A percentile compares a stretch with the other conserved stretches of the same genome.
Evolutionary conservation across 2,888 invertebrate genomes (phyloP).

Genomic region (Hermaeophaga mercurialis): DNA sequence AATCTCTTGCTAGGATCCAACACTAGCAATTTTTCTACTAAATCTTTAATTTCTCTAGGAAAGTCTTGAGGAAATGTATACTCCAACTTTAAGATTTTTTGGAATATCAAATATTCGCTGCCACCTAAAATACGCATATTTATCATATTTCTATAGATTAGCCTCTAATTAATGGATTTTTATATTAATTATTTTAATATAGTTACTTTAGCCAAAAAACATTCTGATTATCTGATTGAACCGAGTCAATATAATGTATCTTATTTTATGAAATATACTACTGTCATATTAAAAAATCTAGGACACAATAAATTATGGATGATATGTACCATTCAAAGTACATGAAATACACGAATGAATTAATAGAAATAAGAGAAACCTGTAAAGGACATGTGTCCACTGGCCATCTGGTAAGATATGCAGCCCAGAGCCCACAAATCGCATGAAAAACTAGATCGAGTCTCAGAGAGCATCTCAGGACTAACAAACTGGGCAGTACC

Average conservation of each 20-base stretch:
- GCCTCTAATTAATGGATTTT: too few species aligned
- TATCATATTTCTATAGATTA: too few species aligned
- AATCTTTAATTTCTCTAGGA: constrained; percentile 80
- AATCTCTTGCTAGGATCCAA: constrained; percentile 80
- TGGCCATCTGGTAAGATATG: constrained; percentile 95
- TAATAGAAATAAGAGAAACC: too few species aligned
- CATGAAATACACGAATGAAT: too few species aligned
- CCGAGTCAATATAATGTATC: too few species aligned
- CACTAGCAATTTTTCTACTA: constrained; percentile 85
- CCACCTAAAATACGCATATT: constrained; percentile 69
- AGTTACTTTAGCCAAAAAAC: too few species aligned
- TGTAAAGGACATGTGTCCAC: constrained; percentile 64
- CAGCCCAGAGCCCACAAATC: constrained; percentile 99
- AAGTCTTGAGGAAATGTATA: constrained; percentile 94
- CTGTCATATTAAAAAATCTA: too few species aligned
- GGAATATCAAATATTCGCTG: constrained; percentile 95
- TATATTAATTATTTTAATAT: too few species aligned
- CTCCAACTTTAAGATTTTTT: constrained; percentile 89
- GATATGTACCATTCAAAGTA: too few species aligned
- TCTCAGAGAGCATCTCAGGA: constrained; percentile 89
- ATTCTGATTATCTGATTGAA: too few species aligned
- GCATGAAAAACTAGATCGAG: constrained; percentile 75
- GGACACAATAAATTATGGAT: too few species aligned
- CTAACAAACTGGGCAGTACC: constrained; percentile 99
- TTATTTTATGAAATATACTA: too few species aligned